Conservation (phyloP, 2,113 vertebrate species). For the Sapajus apella region DNA sequence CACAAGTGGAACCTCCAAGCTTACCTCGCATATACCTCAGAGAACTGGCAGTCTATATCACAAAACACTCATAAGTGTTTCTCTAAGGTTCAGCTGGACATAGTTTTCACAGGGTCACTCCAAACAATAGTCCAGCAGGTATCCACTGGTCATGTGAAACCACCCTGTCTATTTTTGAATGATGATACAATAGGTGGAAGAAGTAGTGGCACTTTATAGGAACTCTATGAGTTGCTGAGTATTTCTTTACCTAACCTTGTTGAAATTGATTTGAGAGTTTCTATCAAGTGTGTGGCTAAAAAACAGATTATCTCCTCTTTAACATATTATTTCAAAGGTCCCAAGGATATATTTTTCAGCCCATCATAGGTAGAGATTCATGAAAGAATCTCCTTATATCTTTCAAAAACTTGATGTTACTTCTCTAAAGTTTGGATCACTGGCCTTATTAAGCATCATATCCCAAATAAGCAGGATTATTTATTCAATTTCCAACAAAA, state of each 20-base stretch:
- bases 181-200: neutral
- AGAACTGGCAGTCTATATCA: neutral
- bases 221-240: neutral
- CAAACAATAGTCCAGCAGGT: neutral
- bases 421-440: neutral
- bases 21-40: neutral
- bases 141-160: neutral
- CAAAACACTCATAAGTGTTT: neutral
- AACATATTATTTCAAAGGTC: neutral
- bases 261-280: conserved; percentile 13
- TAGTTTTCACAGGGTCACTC: neutral
- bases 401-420: neutral
- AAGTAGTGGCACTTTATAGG: neutral
- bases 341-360: neutral
- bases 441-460: neutral
- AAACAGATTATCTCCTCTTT: neutral
- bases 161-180: neutral
- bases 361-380: neutral
- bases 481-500: neutral
- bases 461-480: neutral
- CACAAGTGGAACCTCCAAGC: neutral
- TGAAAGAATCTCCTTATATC: neutral
- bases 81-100: neutral
- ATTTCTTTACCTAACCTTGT: neutral
- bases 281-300: neutral